Base-by-base conservation (phyloP, 2,113 vertebrate genomes). In the Lutjanus erythropterus region DNA sequence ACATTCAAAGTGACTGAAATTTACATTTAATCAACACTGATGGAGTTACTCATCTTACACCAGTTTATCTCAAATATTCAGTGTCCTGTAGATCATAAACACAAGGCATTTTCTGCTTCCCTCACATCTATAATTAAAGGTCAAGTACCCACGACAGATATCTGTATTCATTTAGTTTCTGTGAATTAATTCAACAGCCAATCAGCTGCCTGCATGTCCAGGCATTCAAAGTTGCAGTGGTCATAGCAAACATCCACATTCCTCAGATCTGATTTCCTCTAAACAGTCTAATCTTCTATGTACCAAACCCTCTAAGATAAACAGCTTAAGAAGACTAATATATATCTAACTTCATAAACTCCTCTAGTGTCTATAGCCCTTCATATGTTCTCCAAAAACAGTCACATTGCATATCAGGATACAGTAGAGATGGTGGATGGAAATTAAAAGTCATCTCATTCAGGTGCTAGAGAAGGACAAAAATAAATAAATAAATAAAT, bases 331-430 rank as follows among this genome's bases (percentile, higher is more conserved):
- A 58, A 27, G 42, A 65, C 33, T n/a, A 9, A 71, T 55, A 56
- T 15, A 15, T 9, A 55, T 55, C 1, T 60, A 53, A 53, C 42
- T 21, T 69, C 10, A 56, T 78, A 4, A 73, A 71, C 67, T 77
- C 27, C 5, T 74, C 41, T 37, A 16, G 35, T 60, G 39, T 71
- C 31, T 71, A 14, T 65, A 91, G 87, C 85, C 89, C 85, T 91
- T 91, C 83, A 73, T n/a, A 65, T 78, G 21, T 42, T 70, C 64
- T 59, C 74, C 60, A 79, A 7, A 74, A 81, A 64, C 68, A 49
- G 47, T 77, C 27, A 56, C 49, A 7, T 74, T 86, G 75, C 81
- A 86, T 85, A 80, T 78, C 68, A 82, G 71, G 27, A 23, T 44
- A 70, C 42, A 81, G 29, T 0, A 18, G 60, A 65, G 10, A 14